Conservation (phyloP, 2,797 vertebrate species). For the Siniperca undulata region DNA sequence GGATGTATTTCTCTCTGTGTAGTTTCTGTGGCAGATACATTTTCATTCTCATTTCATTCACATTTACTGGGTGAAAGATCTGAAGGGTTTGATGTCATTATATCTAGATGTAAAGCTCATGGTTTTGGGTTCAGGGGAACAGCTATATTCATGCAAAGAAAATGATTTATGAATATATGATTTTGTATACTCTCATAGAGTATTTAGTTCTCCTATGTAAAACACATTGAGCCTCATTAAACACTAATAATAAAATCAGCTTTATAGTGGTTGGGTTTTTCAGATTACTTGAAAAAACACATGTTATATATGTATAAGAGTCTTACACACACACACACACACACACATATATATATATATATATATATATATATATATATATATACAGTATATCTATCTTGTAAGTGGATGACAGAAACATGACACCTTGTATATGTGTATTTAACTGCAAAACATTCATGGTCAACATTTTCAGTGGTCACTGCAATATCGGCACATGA, state of each 20-base stretch:
- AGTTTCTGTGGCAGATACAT: not conserved
- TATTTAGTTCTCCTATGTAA: slow-evolving; percentile 8
- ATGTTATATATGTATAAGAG: too few species aligned
- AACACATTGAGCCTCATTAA: not conserved
- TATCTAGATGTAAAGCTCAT: not conserved
- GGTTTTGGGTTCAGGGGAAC: not conserved
- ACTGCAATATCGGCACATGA: not conserved
- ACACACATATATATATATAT: too few species aligned
- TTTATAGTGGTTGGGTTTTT: not conserved
- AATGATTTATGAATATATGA: not conserved
- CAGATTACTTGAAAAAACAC: not conserved
- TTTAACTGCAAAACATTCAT: not conserved
- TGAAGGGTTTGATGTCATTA: slow-evolving; percentile 1
- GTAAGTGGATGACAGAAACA: not conserved
- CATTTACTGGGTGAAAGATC: slow-evolving; percentile 19
- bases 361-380: too few species aligned
- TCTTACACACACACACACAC: too few species aligned
- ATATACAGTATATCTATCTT: too few species aligned
- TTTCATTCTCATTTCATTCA: slow-evolving; percentile 14
- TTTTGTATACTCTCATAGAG: not conserved
- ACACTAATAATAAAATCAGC: not conserved
- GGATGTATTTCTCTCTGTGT: slow-evolving; percentile 4
- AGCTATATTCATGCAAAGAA: not conserved
- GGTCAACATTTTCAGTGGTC: not conserved
- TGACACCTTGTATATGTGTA: not conserved